Evolutionary conservation across 2,113 vertebrate genomes (phyloP).

Genomic region (Urocitellus parryii): DNA sequence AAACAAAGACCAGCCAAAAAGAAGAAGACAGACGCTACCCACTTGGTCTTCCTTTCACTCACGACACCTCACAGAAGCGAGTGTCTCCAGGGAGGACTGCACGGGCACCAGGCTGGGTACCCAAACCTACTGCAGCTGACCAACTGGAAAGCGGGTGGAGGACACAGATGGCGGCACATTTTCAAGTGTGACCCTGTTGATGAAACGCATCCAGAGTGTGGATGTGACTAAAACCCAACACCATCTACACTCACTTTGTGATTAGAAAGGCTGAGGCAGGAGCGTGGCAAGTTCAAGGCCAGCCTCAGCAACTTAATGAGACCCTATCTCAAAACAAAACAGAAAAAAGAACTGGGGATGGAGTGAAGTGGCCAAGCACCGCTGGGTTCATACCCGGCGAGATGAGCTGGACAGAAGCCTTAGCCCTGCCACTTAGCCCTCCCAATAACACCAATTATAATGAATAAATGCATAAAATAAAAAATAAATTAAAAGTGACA

Average conservation of each 20-base stretch:
- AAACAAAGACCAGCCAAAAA: no score
- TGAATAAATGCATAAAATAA: no score
- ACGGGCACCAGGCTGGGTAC: accelerated
- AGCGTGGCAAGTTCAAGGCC: neutral
- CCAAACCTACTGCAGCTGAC: accelerated
- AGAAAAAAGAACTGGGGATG: no score
- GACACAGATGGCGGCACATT: accelerated
- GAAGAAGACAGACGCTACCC: no score
- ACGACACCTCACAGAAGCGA: accelerated
- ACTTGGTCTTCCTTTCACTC: neutral
- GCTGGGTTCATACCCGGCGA: neutral
- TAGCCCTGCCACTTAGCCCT: no score
- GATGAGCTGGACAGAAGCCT: no score
- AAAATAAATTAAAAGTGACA: no score
- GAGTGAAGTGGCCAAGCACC: neutral
- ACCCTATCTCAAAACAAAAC: no score
- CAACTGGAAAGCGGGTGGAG: neutral
- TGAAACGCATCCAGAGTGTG: accelerated
- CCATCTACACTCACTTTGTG: neutral
- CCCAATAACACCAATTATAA: no score
- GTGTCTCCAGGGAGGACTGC: accelerated
- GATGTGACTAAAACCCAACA: neutral
- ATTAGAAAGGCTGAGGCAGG: neutral
- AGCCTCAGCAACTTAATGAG: neutral
- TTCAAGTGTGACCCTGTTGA: no score